Conservation (phyloP, 2,113 vertebrate species). For the Colaptes auratus region DNA sequence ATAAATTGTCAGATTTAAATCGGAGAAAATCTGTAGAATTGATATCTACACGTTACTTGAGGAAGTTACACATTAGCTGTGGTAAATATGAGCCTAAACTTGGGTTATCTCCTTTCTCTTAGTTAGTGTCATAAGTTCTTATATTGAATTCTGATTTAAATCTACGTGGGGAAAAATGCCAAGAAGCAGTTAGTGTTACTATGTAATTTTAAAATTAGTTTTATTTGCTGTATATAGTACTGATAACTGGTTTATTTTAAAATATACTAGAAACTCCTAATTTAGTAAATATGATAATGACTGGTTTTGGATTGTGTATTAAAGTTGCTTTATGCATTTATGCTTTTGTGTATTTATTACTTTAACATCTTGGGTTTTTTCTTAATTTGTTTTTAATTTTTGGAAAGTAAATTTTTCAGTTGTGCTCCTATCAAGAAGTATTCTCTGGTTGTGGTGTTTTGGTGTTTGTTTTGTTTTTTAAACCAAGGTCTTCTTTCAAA, state of each 20-base stretch:
- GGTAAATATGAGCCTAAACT: neutral
- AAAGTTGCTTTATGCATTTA: neutral
- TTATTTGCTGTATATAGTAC: constrained; percentile 13
- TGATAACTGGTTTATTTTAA: constrained; percentile 22
- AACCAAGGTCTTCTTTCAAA: neutral
- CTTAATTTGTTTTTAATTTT: neutral
- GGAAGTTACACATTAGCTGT: neutral
- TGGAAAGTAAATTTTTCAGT: neutral
- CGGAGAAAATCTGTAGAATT: neutral
- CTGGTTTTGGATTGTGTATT: neutral
- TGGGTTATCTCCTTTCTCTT: neutral
- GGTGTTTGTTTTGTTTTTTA: neutral
- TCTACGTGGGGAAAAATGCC: neutral
- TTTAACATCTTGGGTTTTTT: neutral
- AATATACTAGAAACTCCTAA: neutral
- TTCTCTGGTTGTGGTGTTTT: too few relatives aligned
- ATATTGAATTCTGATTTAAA: neutral
- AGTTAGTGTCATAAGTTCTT: neutral
- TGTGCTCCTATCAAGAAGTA: neutral
- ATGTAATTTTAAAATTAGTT: constrained; percentile 32
- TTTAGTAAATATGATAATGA: neutral
- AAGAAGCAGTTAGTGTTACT: constrained; percentile 12
- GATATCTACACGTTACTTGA: neutral
- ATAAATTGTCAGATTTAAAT: neutral
- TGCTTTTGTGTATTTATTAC: neutral